phyloP scores from a whole-genome alignment of 1,140 invertebrate genomes.

The Drosophila kohkoa region DNA sequence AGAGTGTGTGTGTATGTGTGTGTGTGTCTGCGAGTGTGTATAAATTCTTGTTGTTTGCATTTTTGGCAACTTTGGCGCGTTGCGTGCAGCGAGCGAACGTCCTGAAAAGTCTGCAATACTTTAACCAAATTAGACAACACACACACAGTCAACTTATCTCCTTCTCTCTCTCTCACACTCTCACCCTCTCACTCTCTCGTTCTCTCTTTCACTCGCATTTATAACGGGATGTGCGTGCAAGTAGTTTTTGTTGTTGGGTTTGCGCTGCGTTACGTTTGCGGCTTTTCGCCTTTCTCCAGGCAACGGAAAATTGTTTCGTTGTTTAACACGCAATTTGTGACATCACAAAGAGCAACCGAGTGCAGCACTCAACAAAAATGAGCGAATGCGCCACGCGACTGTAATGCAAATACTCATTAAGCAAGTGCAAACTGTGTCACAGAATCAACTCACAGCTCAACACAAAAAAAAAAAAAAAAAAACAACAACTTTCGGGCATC shows the following conservation, averaged over 20 bases:
- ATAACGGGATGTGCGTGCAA: slow-evolving; percentile 18
- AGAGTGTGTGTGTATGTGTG: slow-evolving; percentile 8
- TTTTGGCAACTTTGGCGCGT: slow-evolving; percentile 40
- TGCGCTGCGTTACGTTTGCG: not conserved
- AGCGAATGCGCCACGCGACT: slow-evolving; percentile 4
- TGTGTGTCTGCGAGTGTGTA: slow-evolving; percentile 14
- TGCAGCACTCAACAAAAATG: not conserved
- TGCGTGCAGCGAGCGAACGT: slow-evolving; percentile 42
- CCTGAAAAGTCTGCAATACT: slow-evolving; percentile 40
- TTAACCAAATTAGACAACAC: slow-evolving; percentile 56
- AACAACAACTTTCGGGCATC: too few species aligned
- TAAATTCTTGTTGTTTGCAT: slow-evolving; percentile 38
- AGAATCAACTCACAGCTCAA: not conserved
- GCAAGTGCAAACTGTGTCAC: slow-evolving; percentile 8
- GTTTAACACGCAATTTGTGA: slow-evolving; percentile 33
- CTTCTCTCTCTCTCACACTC: too few species aligned
- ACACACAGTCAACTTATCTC: not conserved
- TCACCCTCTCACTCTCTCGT: not conserved
- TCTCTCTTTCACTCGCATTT: not conserved
- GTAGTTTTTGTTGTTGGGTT: slow-evolving; percentile 19
- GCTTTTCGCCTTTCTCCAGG: slow-evolving; percentile 2
- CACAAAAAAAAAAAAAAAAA: too few species aligned
- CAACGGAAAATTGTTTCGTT: slow-evolving; percentile 20
- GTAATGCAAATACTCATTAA: slow-evolving; percentile 14
- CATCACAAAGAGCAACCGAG: slow-evolving; percentile 29